Conservation (phyloP, 2,113 vertebrate species). For the Perccottus glenii region DNA sequence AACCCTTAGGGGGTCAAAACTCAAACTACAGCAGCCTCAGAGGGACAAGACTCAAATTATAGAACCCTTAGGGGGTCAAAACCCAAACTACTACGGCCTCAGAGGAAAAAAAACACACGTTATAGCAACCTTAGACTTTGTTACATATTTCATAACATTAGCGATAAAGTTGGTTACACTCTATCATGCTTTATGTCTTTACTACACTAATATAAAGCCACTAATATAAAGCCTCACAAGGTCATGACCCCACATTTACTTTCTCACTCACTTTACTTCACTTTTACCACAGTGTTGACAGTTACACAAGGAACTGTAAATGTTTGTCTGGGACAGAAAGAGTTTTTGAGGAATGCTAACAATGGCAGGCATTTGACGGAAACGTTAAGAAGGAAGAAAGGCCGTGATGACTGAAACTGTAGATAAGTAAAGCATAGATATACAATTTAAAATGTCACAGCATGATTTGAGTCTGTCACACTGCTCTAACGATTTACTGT, state of each 20-base stretch:
- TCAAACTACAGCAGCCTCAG: too few relatives aligned
- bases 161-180: too few relatives aligned
- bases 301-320: not conserved
- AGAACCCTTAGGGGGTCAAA: not conserved
- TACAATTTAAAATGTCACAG: not conserved
- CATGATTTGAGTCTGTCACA: not conserved
- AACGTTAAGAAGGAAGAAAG: not conserved
- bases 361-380: not conserved
- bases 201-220: not conserved
- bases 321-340: not conserved
- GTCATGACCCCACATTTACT: constrained; percentile 3
- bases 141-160: too few relatives aligned
- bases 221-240: not conserved
- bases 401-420: not conserved
- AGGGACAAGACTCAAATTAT: too few relatives aligned
- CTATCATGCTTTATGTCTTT: not conserved
- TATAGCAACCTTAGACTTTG: too few relatives aligned
- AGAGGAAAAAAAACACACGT: too few relatives aligned
- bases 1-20: too few relatives aligned
- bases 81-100: too few relatives aligned
- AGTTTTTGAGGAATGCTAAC: constrained; percentile 9
- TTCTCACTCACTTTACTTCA: not conserved
- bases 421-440: not conserved
- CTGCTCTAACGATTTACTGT: not conserved
- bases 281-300: not conserved